These are phyloP conservation scores for Teleogryllus oceanicus DNA, from an alignment of 2,888 invertebrate genomes.

Conservation along the genomic window DNA sequence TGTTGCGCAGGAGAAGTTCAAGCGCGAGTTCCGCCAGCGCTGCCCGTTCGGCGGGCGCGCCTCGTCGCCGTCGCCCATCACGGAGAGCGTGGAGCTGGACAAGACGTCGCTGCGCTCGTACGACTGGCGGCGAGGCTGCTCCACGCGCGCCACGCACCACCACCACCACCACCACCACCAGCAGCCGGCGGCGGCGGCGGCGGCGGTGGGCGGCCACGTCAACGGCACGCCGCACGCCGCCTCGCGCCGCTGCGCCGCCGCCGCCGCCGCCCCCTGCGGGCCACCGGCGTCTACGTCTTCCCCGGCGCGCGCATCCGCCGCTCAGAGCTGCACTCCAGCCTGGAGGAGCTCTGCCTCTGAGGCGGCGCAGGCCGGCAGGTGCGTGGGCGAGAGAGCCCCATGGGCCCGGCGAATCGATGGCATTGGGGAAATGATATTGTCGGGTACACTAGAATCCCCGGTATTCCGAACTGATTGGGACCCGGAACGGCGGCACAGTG, in stretches of 20 bases:
- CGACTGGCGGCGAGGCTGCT: slow-evolving; percentile 37
- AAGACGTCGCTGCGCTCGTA: slow-evolving; percentile 40
- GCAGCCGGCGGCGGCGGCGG: background rate
- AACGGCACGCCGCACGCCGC: background rate
- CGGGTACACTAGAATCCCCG: too few relatives aligned
- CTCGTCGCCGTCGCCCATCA: slow-evolving; percentile 42
- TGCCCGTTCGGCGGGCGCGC: slow-evolving; percentile 56
- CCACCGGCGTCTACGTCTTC: slow-evolving; percentile 37
- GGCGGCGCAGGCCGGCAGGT: background rate
- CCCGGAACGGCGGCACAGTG: too few relatives aligned
- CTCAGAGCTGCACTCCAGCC: background rate
- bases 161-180: background rate
- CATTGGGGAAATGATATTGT: too few relatives aligned
- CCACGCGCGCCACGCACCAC: slow-evolving; percentile 19
- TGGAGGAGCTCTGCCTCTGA: slow-evolving; percentile 29
- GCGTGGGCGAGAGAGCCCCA: too few relatives aligned
- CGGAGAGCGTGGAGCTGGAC: slow-evolving; percentile 43
- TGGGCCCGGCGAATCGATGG: too few relatives aligned
- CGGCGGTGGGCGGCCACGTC: background rate
- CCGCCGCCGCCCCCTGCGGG: slow-evolving; percentile 36
- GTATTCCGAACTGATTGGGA: too few relatives aligned
- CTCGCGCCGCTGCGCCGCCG: background rate
- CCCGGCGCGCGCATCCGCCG: slow-evolving; percentile 24
- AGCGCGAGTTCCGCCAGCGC: slow-evolving; percentile 70
- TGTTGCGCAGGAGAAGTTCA: slow-evolving; percentile 66